Base-by-base conservation (phyloP, 2,888 invertebrate genomes). In the Fragum fragum region DNA sequence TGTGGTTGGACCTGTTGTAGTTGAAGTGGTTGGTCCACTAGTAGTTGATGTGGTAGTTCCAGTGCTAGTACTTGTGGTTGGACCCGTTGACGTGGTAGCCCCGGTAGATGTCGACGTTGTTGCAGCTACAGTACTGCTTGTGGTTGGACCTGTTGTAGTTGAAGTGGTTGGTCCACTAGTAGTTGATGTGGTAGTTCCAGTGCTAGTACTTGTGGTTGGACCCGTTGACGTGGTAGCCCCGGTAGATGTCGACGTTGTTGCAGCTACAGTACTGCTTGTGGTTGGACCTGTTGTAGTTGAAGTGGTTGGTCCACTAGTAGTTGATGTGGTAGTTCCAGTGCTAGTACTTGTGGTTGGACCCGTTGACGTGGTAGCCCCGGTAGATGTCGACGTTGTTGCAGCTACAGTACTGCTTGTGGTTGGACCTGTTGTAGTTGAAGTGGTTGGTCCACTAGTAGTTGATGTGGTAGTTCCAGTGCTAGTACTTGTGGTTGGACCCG, bases 371-470 rank as follows among this genome's bases (percentile, higher is more conserved):
- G 47, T 47, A 47, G 47, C 47, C 47, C 47, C 47, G 47, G 47
- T 47, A 5, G 47, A 47, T 47, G 47, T 47, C 47, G 47, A 47
- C 47, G 47, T 47, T 47, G 47, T 47, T 47, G 47, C 47, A 47
- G 47, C 47, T 47, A 14, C 16, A n/a, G 47, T 47, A 47, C 47
- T 47, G 47, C 47, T 47, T 47, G 47, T 47, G 18, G 18, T 47
- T 47, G 47, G 47, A 47, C 47, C 47, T 47, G 47, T 47, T 47
- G 47, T 47, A 47, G 47, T 9, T 47, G 47, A 47, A 47, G 47
- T 47, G 14, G 47, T 47, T 47, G 47, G 47, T 47, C 47, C 47
- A 47, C 47, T 47, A 47, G 47, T 47, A 47, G 47, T 47, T 47
- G 47, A 47, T 47, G 47, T 47, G 14, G 47, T 47, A 47, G 47